Evolutionary conservation across 2,888 invertebrate genomes (phyloP), one percentile per base, ranked within the genome.

Genomic region (Magallana nippona): DNA sequence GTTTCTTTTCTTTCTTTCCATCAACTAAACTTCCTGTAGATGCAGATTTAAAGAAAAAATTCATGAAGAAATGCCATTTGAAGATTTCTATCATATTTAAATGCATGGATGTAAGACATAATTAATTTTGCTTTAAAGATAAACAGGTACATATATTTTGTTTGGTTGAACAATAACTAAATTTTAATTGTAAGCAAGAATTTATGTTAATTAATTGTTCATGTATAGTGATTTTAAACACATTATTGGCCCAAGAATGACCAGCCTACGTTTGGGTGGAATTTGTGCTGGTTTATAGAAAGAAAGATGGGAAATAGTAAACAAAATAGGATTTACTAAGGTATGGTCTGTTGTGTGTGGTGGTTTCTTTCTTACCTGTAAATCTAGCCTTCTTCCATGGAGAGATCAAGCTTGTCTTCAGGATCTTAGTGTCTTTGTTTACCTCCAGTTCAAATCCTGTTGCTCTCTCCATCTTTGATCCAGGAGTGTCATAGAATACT

Each of bases 401-500:
- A 1, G 94, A 91, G 57, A 89, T 88, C 22, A 91, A 79, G 84
- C 89, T 88, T 83, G 90, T 83, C 87, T 92, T 88, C 57, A 91
- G 81, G 2, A 87, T 87, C 62, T 87, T 88, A 10, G 88, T 81
- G 84, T 86, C 90, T 83, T 90, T 93, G 90, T 87, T 92, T 81
- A 92, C 56, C 84, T 90, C 87, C 15, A 94, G 84, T 82, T 92
- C 90, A 10, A 94, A 87, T 1, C 93, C 92, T 10, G 97, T 92
- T 88, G 95, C 95, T 81, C 97, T 96, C 87, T 96, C 95, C 55
- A 96, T 95, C 88, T 95, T 95, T 22, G 98, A 97, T 62, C 96
- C 96, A 0, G 98, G 98, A 0, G 98, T 98, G 91, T 97, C 96
- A 89, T 98, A 97, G 0, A 96, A 83, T 56, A 92, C 85, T 77